phyloP scores from a whole-genome alignment of 2,888 invertebrate species.

The Neria commutata region DNA sequence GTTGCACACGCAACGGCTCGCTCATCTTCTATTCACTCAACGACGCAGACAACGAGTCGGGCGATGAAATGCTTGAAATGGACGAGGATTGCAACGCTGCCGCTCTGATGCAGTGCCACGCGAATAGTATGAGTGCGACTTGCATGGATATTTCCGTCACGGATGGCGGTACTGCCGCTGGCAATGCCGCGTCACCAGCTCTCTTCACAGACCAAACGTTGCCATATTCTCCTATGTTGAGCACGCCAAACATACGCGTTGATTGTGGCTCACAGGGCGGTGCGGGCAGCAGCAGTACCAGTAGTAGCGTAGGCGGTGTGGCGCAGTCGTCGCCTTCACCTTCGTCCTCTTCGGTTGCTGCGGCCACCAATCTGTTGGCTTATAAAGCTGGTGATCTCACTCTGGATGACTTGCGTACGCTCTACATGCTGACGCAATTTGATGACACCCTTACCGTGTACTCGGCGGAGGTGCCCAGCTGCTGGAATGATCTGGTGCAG shows the following conservation, averaged over 20 bases:
- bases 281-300: conserved; percentile 5
- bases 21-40: conserved; percentile 82
- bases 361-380: conserved; percentile 62
- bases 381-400: conserved; percentile 66
- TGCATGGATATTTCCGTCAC: conserved; percentile 46
- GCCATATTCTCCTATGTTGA: neutral
- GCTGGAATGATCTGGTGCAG: conserved; percentile 92
- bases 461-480: conserved; percentile 88
- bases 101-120: conserved; percentile 34
- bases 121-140: conserved; percentile 4
- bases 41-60: conserved; percentile 73
- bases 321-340: conserved; percentile 48
- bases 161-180: conserved; percentile 37
- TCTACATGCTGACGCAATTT: conserved; percentile 79
- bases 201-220: neutral
- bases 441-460: conserved; percentile 70
- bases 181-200: neutral
- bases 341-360: conserved; percentile 36
- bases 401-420: conserved; percentile 68
- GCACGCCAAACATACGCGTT: conserved; percentile 27
- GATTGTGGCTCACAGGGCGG: conserved; percentile 29
- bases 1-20: conserved; percentile 79
- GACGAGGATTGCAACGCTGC: conserved; percentile 67
- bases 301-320: conserved; percentile 19
- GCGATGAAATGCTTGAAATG: conserved; percentile 70